phyloP scores from a whole-genome alignment of 2,113 vertebrate species.

The Serinus canaria region DNA sequence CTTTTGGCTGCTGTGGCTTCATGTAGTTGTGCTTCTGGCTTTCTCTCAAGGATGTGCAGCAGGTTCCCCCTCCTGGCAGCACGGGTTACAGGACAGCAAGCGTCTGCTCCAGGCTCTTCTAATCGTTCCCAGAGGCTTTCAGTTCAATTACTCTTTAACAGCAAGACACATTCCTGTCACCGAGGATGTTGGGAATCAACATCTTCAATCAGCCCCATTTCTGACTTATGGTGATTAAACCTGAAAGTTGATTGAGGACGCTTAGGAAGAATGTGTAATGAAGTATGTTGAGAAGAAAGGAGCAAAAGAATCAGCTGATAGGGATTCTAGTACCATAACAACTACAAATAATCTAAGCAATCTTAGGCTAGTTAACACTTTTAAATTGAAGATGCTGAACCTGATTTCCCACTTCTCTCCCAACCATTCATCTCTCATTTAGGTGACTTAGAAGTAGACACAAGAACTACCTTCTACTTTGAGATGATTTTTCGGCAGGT shows the following conservation, averaged over 20 bases:
- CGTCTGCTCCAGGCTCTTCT: background rate
- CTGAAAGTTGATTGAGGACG: background rate
- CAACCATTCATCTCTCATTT: background rate
- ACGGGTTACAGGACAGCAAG: background rate
- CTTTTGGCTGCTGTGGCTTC: background rate
- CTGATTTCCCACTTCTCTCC: background rate
- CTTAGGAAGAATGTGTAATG: background rate
- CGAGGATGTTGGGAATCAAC: background rate
- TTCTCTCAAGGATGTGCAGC: background rate
- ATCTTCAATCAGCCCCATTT: background rate
- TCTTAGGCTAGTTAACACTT: background rate
- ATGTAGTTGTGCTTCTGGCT: rapidly evolving
- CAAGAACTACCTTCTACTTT: background rate
- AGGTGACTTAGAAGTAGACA: background rate
- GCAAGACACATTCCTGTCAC: background rate
- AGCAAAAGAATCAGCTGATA: background rate
- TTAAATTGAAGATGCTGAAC: background rate
- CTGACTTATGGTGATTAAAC: background rate
- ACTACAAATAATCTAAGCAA: background rate
- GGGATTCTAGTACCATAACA: background rate
- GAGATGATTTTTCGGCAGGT: background rate
- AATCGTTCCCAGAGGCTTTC: background rate
- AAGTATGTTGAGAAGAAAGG: background rate
- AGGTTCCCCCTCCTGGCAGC: constrained; percentile 45
- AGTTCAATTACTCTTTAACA: background rate